Base-by-base conservation (phyloP, 2,888 invertebrate species). In the Byasa hedistus region DNA sequence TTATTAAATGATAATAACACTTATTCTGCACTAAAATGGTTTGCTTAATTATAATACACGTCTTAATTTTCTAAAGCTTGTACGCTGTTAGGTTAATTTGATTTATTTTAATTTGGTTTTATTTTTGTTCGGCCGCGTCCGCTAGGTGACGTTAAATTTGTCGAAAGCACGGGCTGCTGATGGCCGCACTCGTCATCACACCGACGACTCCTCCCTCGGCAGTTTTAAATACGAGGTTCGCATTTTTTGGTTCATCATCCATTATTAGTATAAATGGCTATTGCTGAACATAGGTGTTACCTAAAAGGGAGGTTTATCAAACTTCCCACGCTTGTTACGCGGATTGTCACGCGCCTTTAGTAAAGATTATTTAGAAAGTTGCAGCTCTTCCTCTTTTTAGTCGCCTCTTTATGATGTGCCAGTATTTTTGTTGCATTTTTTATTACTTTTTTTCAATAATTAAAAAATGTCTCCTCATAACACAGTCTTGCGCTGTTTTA, bases 201-300 rank as follows among this genome's bases (percentile, higher is more conserved):
- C 95, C 0, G 95, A 95, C 79, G 95, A 95, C 78, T 94, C 94
- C 71, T 94, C 94, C 68, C 90, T 95, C 67, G 94, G 94, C 82
- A 94, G 94, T 85, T 93, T 94, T 79, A 94, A 94, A 81, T 94
- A 94, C 76, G 94, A 94, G 93, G 94, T 94, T 88, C 71, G 79
- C 77, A 75, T 57, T 72, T 73, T 69, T 71, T 71, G 70, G 73
- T 68, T 73, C 72, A 71, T 72, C 48, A 44, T 3, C 17, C 15
- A 48, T 48, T 72, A 63, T 66, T 71, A 21, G 21, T 27, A 15
- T 39, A 12, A 39, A 39, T 39, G 39, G 15, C 39, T 15, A 15
- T 12, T 39, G 39, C 39, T 17, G 15, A 39, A 39, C 39, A 39
- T 12, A 39, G 3, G 39, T 15, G 15, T 15, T 12, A 39, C 1